Conservation (phyloP, 2,888 invertebrate genomes). For the Erannis defoliaria region DNA sequence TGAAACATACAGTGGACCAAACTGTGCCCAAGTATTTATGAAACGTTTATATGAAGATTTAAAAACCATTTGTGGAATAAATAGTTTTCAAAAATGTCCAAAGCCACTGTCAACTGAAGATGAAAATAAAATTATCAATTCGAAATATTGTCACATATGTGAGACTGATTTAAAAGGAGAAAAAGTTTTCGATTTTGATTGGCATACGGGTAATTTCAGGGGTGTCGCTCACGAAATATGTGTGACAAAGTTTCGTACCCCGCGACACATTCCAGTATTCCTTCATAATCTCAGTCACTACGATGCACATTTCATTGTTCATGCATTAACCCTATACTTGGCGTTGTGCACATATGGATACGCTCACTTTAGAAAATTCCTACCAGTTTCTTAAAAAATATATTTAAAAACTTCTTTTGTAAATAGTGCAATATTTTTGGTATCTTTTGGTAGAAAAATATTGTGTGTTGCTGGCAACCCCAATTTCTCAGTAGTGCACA, state of each 20-base stretch:
- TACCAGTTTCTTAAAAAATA: too few species aligned
- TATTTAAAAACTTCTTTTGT: too few species aligned
- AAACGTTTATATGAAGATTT: not conserved
- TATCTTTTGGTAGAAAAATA: too few species aligned
- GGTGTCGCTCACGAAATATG: slow-evolving; percentile 49
- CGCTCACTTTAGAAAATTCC: too few species aligned
- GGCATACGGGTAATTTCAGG: slow-evolving; percentile 46
- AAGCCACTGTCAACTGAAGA: not conserved
- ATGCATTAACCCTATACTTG: too few species aligned
- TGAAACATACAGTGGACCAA: not conserved
- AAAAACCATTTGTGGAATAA: not conserved
- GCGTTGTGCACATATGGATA: too few species aligned
- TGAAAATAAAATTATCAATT: not conserved
- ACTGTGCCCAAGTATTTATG: slow-evolving; percentile 7
- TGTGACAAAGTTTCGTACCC: slow-evolving; percentile 23
- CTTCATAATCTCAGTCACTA: slow-evolving; percentile 43
- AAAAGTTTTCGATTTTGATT: slow-evolving; percentile 39
- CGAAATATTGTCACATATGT: slow-evolving; percentile 12
- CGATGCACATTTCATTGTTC: slow-evolving; percentile 53
- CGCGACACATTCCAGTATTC: slow-evolving; percentile 8
- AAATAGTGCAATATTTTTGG: too few species aligned
- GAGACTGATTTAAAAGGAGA: slow-evolving; percentile 19
- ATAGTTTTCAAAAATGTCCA: not conserved
- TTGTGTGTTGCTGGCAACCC: too few species aligned
- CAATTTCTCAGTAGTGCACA: too few species aligned